Evolutionary conservation across 2,113 vertebrate genomes (phyloP).

Genomic region (Orcinus orca): DNA sequence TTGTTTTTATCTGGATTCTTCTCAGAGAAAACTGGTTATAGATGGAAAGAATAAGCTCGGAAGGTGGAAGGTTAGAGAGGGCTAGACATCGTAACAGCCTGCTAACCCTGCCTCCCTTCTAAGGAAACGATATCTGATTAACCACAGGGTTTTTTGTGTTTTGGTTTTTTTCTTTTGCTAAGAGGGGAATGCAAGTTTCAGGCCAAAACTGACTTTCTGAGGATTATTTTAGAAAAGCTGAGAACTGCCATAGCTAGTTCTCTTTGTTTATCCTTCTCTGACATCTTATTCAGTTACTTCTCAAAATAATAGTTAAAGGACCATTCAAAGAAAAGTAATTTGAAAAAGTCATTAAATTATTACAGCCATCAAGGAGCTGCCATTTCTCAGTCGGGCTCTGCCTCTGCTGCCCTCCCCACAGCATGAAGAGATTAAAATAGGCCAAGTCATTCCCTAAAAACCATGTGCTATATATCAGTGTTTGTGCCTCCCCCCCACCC

Average conservation of each 20-base stretch:
- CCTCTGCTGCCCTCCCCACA: background rate
- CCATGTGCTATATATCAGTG: background rate
- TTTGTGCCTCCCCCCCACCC: background rate
- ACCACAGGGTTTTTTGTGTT: background rate
- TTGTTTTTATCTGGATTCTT: background rate
- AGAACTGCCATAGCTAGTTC: background rate
- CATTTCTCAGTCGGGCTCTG: background rate
- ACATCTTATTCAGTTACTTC: background rate
- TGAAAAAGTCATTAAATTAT: background rate
- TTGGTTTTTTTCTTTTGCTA: background rate
- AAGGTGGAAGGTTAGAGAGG: background rate
- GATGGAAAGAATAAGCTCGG: background rate
- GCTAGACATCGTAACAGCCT: background rate
- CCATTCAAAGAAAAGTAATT: background rate
- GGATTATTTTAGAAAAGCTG: background rate
- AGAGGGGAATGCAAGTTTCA: background rate
- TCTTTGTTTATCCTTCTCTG: background rate
- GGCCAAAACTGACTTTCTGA: background rate
- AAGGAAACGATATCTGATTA: background rate
- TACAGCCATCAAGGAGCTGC: background rate
- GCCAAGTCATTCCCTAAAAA: background rate
- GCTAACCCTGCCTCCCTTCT: background rate
- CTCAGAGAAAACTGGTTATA: background rate
- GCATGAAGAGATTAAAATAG: background rate
- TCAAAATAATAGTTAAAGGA: background rate